Percentiles rank a stretch among this genome's conserved stretches.
These are phyloP conservation scores for Hirudo medicinalis DNA, from an alignment of 1,140 invertebrate species.

Conservation along the genomic window DNA sequence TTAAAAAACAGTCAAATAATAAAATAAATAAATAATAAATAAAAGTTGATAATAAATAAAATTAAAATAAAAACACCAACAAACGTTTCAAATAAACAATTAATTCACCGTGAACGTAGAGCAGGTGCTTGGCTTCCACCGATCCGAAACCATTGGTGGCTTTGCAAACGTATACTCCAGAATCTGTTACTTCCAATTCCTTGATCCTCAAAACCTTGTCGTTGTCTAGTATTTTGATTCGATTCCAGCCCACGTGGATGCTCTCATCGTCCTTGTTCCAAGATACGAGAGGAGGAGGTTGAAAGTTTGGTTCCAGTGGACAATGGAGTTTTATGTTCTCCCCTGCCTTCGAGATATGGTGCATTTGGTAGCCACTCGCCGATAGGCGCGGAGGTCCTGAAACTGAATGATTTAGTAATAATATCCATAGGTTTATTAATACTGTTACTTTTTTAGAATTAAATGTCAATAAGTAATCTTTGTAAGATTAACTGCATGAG, in stretches of 20 bases:
- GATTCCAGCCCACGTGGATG: constrained; percentile 47
- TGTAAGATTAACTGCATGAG: no score
- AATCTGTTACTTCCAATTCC: constrained; percentile 33
- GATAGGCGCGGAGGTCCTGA: constrained; percentile 11
- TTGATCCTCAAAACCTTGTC: constrained; percentile 32
- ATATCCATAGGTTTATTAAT: no score
- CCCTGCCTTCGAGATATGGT: constrained; percentile 29
- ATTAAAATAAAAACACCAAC: not conserved
- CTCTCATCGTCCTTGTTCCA: constrained; percentile 39
- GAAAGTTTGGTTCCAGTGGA: constrained; percentile 32
- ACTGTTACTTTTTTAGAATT: no score
- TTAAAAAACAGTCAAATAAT: no score
- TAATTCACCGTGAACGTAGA: constrained; percentile 20
- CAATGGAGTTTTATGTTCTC: constrained; percentile 33
- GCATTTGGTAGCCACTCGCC: constrained; percentile 3
- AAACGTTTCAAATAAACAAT: not conserved
- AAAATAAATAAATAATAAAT: no score
- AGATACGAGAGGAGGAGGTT: constrained; percentile 30
- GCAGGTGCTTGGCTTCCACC: constrained; percentile 28
- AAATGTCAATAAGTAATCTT: no score
- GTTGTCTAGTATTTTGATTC: constrained; percentile 27
- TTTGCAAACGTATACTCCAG: constrained; percentile 37
- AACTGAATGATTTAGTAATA: no score
- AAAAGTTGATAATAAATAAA: no score
- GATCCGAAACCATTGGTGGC: constrained; percentile 41